Evolutionary conservation across 2,113 vertebrate species (phyloP).

Genomic region (Gila orcuttii): DNA sequence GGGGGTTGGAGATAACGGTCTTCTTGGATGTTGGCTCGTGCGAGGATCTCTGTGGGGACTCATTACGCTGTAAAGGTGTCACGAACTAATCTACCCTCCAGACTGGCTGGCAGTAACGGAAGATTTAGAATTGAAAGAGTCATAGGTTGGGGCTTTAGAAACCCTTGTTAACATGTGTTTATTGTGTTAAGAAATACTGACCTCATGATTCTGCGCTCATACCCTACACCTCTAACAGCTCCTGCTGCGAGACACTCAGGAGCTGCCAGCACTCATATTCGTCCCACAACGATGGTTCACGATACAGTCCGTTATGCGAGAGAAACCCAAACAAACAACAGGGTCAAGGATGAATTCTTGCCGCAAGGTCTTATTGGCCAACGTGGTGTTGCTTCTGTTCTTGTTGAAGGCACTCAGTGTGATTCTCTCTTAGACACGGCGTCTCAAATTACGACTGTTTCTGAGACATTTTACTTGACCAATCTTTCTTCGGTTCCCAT

Average conservation of each 20-base stretch:
- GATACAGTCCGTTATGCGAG: not conserved
- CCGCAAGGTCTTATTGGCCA: not conserved
- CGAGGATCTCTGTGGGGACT: too few species aligned
- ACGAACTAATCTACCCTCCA: too few species aligned
- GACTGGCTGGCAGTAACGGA: too few species aligned
- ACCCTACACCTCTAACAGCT: conserved; percentile 38
- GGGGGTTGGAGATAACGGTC: too few species aligned
- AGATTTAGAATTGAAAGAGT: too few species aligned
- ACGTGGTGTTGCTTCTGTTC: not conserved
- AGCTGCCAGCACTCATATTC: not conserved
- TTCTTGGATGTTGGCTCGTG: too few species aligned
- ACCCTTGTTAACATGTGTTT: too few species aligned
- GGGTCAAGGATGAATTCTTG: not conserved
- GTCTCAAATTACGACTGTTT: conserved; percentile 49
- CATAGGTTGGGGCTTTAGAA: too few species aligned
- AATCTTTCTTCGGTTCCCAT: conserved; percentile 11
- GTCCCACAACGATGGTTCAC: conserved; percentile 27
- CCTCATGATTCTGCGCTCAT: too few species aligned
- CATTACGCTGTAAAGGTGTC: too few species aligned
- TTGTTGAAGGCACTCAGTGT: not conserved
- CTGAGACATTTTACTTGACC: conserved; percentile 25
- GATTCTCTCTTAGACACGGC: conserved; percentile 44
- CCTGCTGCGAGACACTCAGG: conserved; percentile 41
- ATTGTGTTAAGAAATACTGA: too few species aligned
- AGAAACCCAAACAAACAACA: not conserved